A percentile compares a stretch with the other conserved stretches of the same genome.
Conservation (phyloP, 2,113 vertebrate species). For the Microtus ochrogaster region DNA sequence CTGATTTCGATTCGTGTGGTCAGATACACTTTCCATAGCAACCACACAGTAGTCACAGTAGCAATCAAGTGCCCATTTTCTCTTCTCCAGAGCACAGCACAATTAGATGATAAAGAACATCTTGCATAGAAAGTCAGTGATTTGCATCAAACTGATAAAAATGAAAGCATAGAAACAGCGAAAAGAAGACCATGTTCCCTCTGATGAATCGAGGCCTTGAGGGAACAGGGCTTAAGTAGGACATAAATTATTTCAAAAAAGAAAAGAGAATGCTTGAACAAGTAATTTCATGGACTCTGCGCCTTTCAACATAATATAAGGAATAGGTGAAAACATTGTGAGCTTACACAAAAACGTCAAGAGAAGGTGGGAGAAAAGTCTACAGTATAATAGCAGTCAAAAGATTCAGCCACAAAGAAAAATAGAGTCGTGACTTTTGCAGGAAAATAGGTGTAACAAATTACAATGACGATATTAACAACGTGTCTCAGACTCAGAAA, state of each 20-base stretch:
- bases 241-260: constrained; percentile 46
- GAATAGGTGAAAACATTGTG: constrained; percentile 53
- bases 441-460: not conserved
- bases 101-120: constrained; percentile 72
- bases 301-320: constrained; percentile 34
- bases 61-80: constrained; percentile 59
- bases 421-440: not conserved
- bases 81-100: constrained; percentile 59
- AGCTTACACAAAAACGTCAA: constrained; percentile 49
- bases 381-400: constrained; percentile 28
- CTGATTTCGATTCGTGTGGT: constrained; percentile 52
- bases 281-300: constrained; percentile 21
- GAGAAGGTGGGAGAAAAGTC: not conserved
- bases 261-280: not conserved
- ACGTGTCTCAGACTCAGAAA: not conserved
- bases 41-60: constrained; percentile 43
- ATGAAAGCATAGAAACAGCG: constrained; percentile 51
- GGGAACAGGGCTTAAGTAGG: constrained; percentile 42
- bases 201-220: constrained; percentile 49
- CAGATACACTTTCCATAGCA: constrained; percentile 62
- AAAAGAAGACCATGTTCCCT: constrained; percentile 65
- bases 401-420: not conserved
- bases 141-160: constrained; percentile 72
- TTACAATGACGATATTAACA: not conserved
- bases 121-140: constrained; percentile 66